These are phyloP conservation scores for Gonatopus flavifemur DNA, from an alignment of 1,140 invertebrate genomes.

Conservation along the genomic window DNA sequence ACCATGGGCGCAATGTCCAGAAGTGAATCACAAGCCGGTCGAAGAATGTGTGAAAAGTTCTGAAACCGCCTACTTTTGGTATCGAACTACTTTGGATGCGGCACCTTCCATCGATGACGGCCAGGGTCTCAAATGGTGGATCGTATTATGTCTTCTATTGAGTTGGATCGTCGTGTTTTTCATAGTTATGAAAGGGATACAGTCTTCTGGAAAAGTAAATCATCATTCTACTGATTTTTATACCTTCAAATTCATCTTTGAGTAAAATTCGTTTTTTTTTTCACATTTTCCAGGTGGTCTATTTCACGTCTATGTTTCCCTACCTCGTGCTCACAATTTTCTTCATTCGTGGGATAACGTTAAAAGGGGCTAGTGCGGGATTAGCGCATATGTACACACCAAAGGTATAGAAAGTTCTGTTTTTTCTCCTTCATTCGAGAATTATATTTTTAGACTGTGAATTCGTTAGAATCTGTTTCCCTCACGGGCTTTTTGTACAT, in stretches of 20 bases:
- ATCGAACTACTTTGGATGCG: slow-evolving; percentile 80
- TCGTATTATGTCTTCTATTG: slow-evolving; percentile 86
- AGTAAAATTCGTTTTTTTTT: background rate
- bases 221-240: no score
- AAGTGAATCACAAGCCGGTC: slow-evolving; percentile 70
- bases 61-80: slow-evolving; percentile 89
- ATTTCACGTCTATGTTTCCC: slow-evolving; percentile 95
- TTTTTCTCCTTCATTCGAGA: background rate
- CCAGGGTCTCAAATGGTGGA: slow-evolving; percentile 90
- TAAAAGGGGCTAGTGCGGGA: slow-evolving; percentile 85
- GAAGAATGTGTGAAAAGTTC: slow-evolving; percentile 80
- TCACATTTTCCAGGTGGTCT: slow-evolving; percentile 74
- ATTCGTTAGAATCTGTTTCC: no score
- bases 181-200: slow-evolving; percentile 97
- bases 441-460: no score
- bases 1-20: slow-evolving; percentile 82
- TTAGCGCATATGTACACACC: slow-evolving; percentile 91
- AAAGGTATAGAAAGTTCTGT: slow-evolving; percentile 67
- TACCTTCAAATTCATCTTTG: background rate
- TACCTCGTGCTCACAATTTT: slow-evolving; percentile 95
- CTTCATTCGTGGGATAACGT: slow-evolving; percentile 87
- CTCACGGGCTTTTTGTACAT: background rate
- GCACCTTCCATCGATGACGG: slow-evolving; percentile 80
- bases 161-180: slow-evolving; percentile 96
- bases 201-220: slow-evolving; percentile 92